A percentile compares a stretch with the other conserved stretches of the same genome.
phyloP scores from a whole-genome alignment of 1,140 invertebrate genomes.

The Zophobas morio region DNA sequence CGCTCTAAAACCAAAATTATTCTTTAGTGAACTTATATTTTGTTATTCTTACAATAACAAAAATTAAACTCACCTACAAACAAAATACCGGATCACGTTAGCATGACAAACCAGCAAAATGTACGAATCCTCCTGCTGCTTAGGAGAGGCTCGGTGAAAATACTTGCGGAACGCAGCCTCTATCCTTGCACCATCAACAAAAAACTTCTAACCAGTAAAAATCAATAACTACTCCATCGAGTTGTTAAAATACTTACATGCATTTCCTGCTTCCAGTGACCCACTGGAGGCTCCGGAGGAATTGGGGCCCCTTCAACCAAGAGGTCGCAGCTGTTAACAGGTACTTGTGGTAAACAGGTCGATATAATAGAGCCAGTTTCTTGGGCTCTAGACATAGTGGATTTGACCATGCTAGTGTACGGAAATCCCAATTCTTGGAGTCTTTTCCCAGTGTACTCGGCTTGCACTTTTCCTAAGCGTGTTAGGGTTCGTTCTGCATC shows the following conservation, averaged over 20 bases:
- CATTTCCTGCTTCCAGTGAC: conserved; percentile 87
- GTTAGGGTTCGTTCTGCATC: conserved; percentile 88
- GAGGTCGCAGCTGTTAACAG: conserved; percentile 78
- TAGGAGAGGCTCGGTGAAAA: conserved; percentile 89
- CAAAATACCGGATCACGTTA: conserved; percentile 98
- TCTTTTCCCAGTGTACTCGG: conserved; percentile 84
- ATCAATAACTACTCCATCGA: neutral
- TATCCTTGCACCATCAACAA: conserved; percentile 94
- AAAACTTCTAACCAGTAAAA: conserved; percentile 85
- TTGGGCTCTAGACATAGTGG: conserved; percentile 94
- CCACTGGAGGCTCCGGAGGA: conserved; percentile 91
- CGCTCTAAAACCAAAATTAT: conserved; percentile 76
- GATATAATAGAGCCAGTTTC: conserved; percentile 92
- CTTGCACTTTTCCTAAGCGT: conserved; percentile 87
- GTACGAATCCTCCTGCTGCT: conserved; percentile 88
- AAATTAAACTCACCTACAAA: conserved; percentile 83
- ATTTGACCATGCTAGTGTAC: conserved; percentile 85
- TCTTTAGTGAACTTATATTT: neutral
- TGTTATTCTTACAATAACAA: neutral
- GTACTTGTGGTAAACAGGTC: conserved; percentile 72
- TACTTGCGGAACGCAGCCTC: conserved; percentile 97
- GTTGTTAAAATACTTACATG: conserved; percentile 73
- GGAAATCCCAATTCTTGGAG: conserved; percentile 82
- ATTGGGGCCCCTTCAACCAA: conserved; percentile 96
- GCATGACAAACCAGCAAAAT: conserved; percentile 97